A percentile compares a stretch with the other conserved stretches of the same genome.
phyloP scores from a whole-genome alignment of 2,113 vertebrate genomes.

The Helogale parvula region DNA sequence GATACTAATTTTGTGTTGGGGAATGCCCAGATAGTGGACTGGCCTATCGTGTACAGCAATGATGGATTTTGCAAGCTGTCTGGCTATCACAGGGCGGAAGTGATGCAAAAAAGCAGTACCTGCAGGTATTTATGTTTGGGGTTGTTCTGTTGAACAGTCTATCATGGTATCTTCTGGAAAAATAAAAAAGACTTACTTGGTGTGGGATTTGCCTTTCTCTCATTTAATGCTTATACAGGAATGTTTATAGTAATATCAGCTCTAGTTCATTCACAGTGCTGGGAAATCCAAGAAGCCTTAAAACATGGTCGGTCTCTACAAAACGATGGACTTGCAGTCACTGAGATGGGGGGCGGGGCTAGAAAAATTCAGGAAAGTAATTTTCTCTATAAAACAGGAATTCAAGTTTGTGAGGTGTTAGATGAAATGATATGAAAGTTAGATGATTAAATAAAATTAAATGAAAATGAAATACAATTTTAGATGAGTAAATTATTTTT shows the following conservation, averaged over 20 bases:
- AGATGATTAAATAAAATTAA: background rate
- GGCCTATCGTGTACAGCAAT: conserved; percentile 99
- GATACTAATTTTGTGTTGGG: conserved; percentile 98
- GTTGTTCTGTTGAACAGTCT: background rate
- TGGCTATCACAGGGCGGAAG: conserved; percentile 97
- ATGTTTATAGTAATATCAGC: background rate
- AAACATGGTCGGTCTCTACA: background rate
- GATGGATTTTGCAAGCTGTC: conserved; percentile 98
- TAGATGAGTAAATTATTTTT: conserved; percentile 14
- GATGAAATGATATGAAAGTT: background rate
- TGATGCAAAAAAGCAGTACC: conserved; percentile 99
- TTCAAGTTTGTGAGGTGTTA: background rate
- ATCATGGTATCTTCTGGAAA: background rate
- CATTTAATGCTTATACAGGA: background rate
- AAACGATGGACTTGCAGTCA: background rate
- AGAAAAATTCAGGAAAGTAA: background rate
- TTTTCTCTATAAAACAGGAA: background rate
- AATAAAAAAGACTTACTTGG: background rate
- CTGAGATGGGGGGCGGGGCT: background rate
- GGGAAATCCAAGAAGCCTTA: background rate
- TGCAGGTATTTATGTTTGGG: conserved; percentile 91
- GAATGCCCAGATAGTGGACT: conserved; percentile 98
- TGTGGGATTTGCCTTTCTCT: background rate
- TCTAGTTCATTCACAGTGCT: background rate
- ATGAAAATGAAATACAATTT: conserved; percentile 27